Evolutionary conservation across 2,888 invertebrate species (phyloP), one percentile per base, ranked within the genome.

Genomic region (Bugulina stolonifera): DNA sequence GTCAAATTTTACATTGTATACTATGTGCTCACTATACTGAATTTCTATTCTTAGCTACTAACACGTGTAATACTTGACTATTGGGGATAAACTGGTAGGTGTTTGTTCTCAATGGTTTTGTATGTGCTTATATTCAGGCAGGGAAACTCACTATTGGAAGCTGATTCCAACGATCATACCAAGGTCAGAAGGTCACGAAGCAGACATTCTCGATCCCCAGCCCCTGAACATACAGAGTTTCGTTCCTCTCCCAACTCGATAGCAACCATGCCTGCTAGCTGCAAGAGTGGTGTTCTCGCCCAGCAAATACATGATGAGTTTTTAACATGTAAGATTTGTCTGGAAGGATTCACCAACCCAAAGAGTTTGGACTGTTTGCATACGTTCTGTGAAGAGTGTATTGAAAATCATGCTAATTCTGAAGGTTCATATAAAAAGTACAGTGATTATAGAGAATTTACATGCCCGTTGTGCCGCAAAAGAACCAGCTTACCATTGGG

Each of bases 291-390:
- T 27, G 52, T 70, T 2, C 79, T 84, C 27, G 83, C 82, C 52
- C 82, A 84, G 77, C 83, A 84, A 76, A 85, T 85, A 73, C 80
- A 83, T 74, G 84, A 84, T 73, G 84, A 85, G 74, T 85, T 84
- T 75, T 81, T 85, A 29, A 81, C 82, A 35, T 85, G 85, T 76
- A 85, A 85, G 77, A 85, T 85, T 75, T 85, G 85, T 75, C 78
- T 82, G 72, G 83, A 83, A 75, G 79, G 79, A 25, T 84, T 81
- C 78, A 84, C 83, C 77, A 81, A 77, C 73, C 85, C 85, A 10
- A 84, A 84, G 77, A 81, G 83, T 73, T 79, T 85, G 70, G 81
- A 83, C 76, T 85, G 85, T 74, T 78, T 84, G 72, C 84, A 84
- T 75, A 83, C 83, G 1, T 84, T 83, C 78, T 84, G 84, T 75